Percentiles rank a stretch among this genome's conserved stretches.
These are phyloP conservation scores for Hemicentrotus pulcherrimus DNA, from an alignment of 35 echinoderm and acorn worm species.

Conservation along the genomic window DNA sequence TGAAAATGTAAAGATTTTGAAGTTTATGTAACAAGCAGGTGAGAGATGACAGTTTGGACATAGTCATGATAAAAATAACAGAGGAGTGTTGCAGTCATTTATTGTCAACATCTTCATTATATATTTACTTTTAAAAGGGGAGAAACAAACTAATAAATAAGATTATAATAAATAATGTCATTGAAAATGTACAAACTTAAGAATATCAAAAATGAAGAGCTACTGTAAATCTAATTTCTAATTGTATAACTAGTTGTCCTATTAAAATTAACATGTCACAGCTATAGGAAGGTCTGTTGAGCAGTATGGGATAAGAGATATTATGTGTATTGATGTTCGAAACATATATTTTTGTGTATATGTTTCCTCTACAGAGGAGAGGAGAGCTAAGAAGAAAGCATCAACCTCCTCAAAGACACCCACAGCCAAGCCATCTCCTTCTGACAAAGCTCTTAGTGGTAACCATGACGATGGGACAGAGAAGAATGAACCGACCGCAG, in stretches of 20 bases:
- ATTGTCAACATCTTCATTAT: too few species aligned
- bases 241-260: neutral
- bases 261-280: neutral
- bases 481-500: neutral
- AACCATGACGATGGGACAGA: conserved; percentile 35
- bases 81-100: too few species aligned
- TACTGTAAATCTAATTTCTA: neutral
- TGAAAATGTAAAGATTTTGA: too few species aligned
- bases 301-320: neutral
- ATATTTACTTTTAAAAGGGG: too few species aligned
- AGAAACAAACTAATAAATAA: too few species aligned
- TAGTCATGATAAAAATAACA: too few species aligned
- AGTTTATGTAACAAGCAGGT: too few species aligned
- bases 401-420: neutral
- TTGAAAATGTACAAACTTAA: too few species aligned
- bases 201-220: neutral
- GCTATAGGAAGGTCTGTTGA: neutral
- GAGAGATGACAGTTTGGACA: too few species aligned
- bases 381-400: conserved; percentile 53
- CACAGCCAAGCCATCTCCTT: neutral
- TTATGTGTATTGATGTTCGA: neutral
- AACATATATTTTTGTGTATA: neutral
- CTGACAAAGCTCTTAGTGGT: neutral
- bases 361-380: conserved; percentile 57
- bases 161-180: too few species aligned